Conservation (phyloP, 2,797 vertebrate species). For the Poeciliopsis infans region DNA sequence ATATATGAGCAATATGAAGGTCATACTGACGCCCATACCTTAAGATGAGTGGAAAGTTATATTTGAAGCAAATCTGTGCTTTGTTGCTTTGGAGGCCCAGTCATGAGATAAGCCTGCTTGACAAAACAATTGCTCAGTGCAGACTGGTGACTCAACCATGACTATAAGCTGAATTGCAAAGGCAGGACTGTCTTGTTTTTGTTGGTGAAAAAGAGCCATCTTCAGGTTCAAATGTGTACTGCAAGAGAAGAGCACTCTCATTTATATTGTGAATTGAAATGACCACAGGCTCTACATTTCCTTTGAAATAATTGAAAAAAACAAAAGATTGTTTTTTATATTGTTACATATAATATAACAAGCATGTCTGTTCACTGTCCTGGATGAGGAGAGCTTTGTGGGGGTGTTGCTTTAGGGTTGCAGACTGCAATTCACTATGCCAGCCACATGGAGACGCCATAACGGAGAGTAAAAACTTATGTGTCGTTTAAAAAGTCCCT, state of each 20-base stretch:
- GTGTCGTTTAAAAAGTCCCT: background rate
- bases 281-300: background rate
- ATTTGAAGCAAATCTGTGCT: constrained; percentile 26
- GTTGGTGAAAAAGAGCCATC: constrained; percentile 56
- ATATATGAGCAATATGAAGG: background rate
- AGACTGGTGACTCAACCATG: constrained; percentile 47
- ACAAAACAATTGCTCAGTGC: constrained; percentile 13
- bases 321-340: too few species aligned
- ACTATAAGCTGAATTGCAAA: background rate
- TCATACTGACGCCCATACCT: background rate
- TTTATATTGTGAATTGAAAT: background rate
- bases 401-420: rapidly evolving
- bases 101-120: constrained; percentile 32
- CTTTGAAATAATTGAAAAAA: background rate
- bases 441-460: background rate
- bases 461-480: background rate
- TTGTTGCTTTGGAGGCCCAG: constrained; percentile 8
- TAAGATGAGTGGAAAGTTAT: constrained; percentile 8
- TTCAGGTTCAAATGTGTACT: constrained; percentile 42
- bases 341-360: background rate
- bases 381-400: background rate
- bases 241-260: constrained; percentile 20
- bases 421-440: background rate
- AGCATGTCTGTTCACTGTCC: background rate
- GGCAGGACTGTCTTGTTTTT: constrained; percentile 22